Base-by-base conservation (phyloP, 2,888 invertebrate species). In the Cerastis leucographa region DNA sequence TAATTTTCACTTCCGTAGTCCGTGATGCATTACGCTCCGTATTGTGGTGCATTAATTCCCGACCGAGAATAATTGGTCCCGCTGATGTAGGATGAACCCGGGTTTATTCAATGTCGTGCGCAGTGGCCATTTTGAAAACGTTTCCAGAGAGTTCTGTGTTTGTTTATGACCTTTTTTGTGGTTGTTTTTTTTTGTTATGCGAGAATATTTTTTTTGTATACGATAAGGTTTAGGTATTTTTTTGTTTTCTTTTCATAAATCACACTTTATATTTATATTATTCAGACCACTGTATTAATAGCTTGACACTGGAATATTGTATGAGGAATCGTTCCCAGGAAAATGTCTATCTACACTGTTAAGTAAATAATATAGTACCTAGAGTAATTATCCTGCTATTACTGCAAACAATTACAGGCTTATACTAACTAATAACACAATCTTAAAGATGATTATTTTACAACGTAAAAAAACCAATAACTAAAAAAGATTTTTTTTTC, bases 41-140 rank as follows among this genome's bases (percentile, higher is more conserved):
- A 83, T 78, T 85, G 85, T 80, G 77, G 79, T 84, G 84, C 86
- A 88, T 87, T 88, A 86, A 87, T 84, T 80, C 76, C 59, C 62
- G 35, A 72, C 54, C 74, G 78, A 80, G 80, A 84, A 84, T 88
- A 84, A 82, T 87, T 87, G 85, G 78, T 75, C 56, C 29, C 69
- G 72, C 69, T 76, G 78, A 82, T 82, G 77, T 78, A 71, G 75
- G 76, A 73, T 71, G 76, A 84, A 72, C 75, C 73, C 64, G 61
- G 72, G 76, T 74, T 74, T 74, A 76, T 67, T 81, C 64, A 59
- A 56, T 75, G 71, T 69, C 76, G 67, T 56, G 71, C 35, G 70
- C 83, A 78, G 71, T 40, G 54, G 83, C 78, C 65, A 78, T 82
- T 84, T 69, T 65, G 22, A 72, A 74, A 77, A 35, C 61, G 29